Evolutionary conservation across 1,140 invertebrate genomes (phyloP).

Genomic region (Anastrepha ludens): DNA sequence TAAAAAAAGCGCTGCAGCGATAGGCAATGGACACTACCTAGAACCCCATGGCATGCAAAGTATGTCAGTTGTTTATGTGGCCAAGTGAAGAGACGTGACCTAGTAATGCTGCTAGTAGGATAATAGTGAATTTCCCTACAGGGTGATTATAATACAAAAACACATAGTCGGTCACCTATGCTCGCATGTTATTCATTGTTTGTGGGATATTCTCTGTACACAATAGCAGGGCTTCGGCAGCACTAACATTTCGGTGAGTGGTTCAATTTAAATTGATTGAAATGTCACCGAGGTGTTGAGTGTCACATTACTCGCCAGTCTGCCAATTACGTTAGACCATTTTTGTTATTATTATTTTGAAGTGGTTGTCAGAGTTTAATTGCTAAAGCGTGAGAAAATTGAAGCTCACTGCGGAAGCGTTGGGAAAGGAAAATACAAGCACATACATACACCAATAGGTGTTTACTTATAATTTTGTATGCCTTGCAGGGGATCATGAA

Average conservation of each 20-base stretch:
- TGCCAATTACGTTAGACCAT: neutral
- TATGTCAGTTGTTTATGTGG: no score
- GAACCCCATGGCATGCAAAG: no score
- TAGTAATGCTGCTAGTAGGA: no score
- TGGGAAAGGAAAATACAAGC: no score
- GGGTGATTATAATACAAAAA: no score
- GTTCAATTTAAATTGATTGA: conserved; percentile 36
- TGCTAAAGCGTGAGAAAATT: conserved; percentile 18
- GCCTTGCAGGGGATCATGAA: no score
- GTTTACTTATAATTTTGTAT: no score
- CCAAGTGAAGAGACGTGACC: no score
- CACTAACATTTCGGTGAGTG: conserved; percentile 32
- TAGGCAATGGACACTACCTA: no score
- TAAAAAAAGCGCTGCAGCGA: no score
- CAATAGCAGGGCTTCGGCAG: neutral
- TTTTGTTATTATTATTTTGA: neutral
- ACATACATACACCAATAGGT: no score
- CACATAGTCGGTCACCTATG: neutral
- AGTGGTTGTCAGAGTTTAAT: conserved; percentile 31
- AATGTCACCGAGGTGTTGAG: conserved; percentile 47
- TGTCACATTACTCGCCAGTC: neutral
- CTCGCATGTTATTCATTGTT: neutral
- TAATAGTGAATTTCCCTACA: no score
- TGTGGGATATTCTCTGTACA: neutral
- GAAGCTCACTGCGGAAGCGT: neutral